A percentile compares a stretch with the other conserved stretches of the same genome.
Conservation (phyloP, 2,888 invertebrate species). For the Drosophila glabriapex region DNA sequence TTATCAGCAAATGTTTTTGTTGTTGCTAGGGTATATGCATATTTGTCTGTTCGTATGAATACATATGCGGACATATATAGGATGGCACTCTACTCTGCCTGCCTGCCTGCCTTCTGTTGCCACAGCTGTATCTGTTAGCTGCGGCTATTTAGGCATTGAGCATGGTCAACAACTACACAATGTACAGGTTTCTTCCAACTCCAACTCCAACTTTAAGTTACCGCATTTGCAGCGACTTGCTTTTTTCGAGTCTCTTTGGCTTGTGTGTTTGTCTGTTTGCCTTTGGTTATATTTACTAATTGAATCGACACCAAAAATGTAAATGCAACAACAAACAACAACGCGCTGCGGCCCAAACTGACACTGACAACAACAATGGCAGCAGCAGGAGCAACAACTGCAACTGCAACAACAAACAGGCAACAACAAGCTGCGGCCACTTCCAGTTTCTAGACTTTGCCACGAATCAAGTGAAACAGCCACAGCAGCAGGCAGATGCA, state of each 20-base stretch:
- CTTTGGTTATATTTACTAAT: slow-evolving; percentile 85
- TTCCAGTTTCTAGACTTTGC: slow-evolving; percentile 62
- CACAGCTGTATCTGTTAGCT: slow-evolving; percentile 29
- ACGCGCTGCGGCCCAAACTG: slow-evolving; percentile 53
- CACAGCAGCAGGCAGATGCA: slow-evolving; percentile 54
- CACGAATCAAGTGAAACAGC: slow-evolving; percentile 43
- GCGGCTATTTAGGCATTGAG: slow-evolving; percentile 72
- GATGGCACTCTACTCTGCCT: slow-evolving; percentile 38
- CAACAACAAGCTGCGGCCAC: slow-evolving; percentile 38
- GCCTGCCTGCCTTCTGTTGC: slow-evolving; percentile 11
- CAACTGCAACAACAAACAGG: slow-evolving; percentile 25
- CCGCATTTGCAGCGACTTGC: slow-evolving; percentile 58
- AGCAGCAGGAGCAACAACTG: slow-evolving; percentile 27
- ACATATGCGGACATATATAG: slow-evolving; percentile 13
- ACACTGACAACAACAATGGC: slow-evolving; percentile 57
- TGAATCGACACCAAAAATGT: slow-evolving; percentile 85
- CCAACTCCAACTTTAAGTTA: slow-evolving; percentile 9
- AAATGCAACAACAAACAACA: slow-evolving; percentile 81
- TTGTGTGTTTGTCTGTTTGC: slow-evolving; percentile 76
- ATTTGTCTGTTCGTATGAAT: slow-evolving; percentile 5
- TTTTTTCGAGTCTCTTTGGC: slow-evolving; percentile 25
- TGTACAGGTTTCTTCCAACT: slow-evolving; percentile 73
- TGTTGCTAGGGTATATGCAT: slow-evolving; percentile 12
- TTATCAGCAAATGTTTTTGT: slow-evolving; percentile 61
- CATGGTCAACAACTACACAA: slow-evolving; percentile 66